Evolutionary conservation across 2,113 vertebrate species (phyloP).

Genomic region (Hystrix cristata): DNA sequence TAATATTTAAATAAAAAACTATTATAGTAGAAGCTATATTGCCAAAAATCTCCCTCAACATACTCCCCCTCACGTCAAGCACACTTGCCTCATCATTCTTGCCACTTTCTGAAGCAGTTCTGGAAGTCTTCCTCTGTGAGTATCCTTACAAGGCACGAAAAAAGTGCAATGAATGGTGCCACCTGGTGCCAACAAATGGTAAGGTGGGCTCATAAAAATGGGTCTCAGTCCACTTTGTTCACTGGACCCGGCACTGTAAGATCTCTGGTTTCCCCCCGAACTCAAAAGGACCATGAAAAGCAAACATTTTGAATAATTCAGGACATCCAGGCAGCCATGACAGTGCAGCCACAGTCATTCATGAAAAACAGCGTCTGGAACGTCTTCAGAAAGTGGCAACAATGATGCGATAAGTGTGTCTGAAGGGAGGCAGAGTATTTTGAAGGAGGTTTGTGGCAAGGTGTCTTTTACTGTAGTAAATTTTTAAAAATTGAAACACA

Average conservation of each 20-base stretch:
- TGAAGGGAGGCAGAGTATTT: not conserved
- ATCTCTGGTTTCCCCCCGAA: not conserved
- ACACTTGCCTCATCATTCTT: not conserved
- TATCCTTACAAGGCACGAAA: not conserved
- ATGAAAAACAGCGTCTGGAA: not conserved
- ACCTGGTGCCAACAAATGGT: not conserved
- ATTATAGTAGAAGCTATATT: not conserved
- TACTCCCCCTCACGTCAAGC: not conserved
- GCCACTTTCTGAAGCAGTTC: not conserved
- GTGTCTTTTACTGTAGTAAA: not conserved
- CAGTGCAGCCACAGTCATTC: not conserved
- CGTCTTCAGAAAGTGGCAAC: not conserved
- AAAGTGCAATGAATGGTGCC: not conserved
- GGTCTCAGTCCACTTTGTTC: not conserved
- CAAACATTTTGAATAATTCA: not conserved
- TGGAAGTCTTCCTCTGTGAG: not conserved
- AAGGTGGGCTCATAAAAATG: not conserved
- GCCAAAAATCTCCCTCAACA: too few species aligned
- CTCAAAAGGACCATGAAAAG: not conserved
- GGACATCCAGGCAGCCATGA: not conserved
- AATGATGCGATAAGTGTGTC: not conserved
- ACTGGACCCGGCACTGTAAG: not conserved
- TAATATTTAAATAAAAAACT: not conserved
- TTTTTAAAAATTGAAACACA: not conserved
- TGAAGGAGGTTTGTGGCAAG: not conserved